phyloP scores from a whole-genome alignment of 1,140 invertebrate genomes.

The Lucilia sericata region DNA sequence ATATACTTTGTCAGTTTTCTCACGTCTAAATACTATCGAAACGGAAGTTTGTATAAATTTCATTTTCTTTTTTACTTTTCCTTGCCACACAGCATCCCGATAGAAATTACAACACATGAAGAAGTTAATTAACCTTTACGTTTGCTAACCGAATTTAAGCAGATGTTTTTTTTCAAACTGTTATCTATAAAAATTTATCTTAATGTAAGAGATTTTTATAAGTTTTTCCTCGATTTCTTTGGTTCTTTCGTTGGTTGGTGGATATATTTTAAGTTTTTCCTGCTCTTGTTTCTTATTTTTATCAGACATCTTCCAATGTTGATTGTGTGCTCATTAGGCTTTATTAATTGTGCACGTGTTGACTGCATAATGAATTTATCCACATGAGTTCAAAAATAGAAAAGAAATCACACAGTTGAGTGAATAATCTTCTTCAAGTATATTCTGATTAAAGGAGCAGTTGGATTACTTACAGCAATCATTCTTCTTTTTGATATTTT shows the following conservation, averaged over 20 bases:
- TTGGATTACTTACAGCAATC: neutral
- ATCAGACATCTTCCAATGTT: neutral
- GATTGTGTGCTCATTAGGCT: slow-evolving; percentile 36
- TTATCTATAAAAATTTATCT: no score
- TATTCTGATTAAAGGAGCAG: slow-evolving; percentile 1
- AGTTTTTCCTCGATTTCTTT: neutral
- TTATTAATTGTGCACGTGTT: slow-evolving; percentile 42
- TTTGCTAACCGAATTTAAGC: neutral
- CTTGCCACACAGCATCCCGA: neutral
- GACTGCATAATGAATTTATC: slow-evolving; percentile 39
- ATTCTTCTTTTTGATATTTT: neutral
- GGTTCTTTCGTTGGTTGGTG: neutral
- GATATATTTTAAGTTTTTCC: neutral
- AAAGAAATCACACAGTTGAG: slow-evolving; percentile 24
- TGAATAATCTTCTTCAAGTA: neutral
- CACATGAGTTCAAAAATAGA: slow-evolving; percentile 25
- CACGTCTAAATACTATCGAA: neutral
- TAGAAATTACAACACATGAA: neutral
- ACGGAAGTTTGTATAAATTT: slow-evolving; percentile 6
- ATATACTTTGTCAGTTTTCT: neutral
- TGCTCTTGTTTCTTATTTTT: neutral
- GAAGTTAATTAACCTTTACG: slow-evolving; percentile 6
- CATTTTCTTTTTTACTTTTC: neutral
- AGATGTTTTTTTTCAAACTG: neutral
- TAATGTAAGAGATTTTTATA: no score